Evolutionary conservation across 2,797 vertebrate species (phyloP), one percentile per base, ranked within the genome.

Genomic region (Sardinella longiceps): DNA sequence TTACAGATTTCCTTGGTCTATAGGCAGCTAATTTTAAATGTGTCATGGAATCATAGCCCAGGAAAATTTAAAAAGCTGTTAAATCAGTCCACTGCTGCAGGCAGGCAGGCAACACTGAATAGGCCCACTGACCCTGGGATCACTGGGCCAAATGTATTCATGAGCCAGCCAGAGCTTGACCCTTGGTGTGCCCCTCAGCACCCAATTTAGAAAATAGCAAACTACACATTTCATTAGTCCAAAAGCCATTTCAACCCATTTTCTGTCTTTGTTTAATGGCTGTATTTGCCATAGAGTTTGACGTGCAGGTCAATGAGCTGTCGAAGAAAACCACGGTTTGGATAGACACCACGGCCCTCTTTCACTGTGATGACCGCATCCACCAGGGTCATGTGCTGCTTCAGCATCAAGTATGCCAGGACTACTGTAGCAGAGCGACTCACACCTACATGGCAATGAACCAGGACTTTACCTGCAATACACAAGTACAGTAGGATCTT

Each of bases 401-500:
- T 97, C 90, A 99, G 95, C 97, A 99, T 99, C 91, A 99, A 94
- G 93, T 98, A 98, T 84, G 97, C 97, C 87, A 99, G 94, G 83
- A 98, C 97, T 91, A 98, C 89, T 15, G 97, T 97, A 90, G 97
- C 97, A 0, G 98, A 99, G 37, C 97, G 95, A 91, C 97, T 99
- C 87, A 99, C 97, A 66, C 97, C 98, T 0, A 98, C 96, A 0
- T 97, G 97, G 28, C 98, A 98, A 88, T 99, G 98, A 53, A 98
- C 97, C 83, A 98, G 92, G 88, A 98, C 97, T 91, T 93, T 97
- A 48, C 97, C 98, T 99, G 18, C 58, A 60, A 43, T 60, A 81
- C 77, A 53, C 12, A 48, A n/a, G 30, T 84, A 10, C n/a, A 37
- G 4, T 39, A 33, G n/a, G n/a, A n/a, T n/a, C n/a, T 10, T 20